phyloP scores from a whole-genome alignment of 2,113 vertebrate genomes.

The Aegithalos caudatus region DNA sequence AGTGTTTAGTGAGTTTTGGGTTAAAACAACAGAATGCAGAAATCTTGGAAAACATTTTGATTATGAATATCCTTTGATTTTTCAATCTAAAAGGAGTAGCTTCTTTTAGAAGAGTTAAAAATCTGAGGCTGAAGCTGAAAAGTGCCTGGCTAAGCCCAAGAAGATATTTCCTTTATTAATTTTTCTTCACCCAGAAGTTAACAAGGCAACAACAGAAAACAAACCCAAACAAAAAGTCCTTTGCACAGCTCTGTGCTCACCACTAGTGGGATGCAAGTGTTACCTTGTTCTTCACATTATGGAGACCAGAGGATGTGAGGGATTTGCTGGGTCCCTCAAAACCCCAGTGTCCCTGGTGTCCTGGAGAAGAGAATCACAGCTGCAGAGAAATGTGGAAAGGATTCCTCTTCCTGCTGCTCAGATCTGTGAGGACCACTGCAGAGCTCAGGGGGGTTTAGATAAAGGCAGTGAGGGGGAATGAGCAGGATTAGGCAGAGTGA shows the following conservation, averaged over 20 bases:
- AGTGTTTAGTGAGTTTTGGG: background rate
- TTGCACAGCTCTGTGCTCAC: background rate
- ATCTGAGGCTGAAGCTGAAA: background rate
- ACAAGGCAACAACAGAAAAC: background rate
- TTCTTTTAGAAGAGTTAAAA: background rate
- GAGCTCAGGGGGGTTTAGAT: background rate
- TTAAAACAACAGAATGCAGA: background rate
- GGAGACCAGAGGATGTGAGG: background rate
- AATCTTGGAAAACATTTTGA: background rate
- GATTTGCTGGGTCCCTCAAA: background rate
- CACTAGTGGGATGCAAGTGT: background rate
- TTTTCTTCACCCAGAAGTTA: background rate
- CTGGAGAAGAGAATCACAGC: background rate
- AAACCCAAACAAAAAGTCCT: background rate
- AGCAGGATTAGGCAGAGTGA: background rate
- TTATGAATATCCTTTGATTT: background rate
- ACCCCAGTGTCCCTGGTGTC: background rate
- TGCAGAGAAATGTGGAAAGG: background rate
- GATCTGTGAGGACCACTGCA: background rate
- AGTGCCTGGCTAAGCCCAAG: background rate
- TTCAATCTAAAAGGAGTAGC: background rate
- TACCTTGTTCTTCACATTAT: background rate
- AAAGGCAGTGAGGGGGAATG: background rate
- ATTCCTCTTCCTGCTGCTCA: background rate
- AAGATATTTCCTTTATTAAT: background rate